These are phyloP conservation scores for Periplaneta americana DNA, from an alignment of 1,140 invertebrate species.

Conservation along the genomic window DNA sequence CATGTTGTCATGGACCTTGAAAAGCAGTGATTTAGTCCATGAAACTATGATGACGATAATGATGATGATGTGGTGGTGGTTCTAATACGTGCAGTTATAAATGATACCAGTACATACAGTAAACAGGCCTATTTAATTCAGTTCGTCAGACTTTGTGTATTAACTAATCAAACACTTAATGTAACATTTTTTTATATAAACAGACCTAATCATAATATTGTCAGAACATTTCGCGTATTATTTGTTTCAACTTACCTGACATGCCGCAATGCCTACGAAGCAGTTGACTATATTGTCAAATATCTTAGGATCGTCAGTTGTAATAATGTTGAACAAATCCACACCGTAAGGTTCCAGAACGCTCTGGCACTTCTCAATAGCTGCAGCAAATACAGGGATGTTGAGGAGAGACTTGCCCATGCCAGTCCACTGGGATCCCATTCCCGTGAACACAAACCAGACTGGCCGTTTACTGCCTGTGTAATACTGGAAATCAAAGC, in stretches of 20 bases:
- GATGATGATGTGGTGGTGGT: too few species aligned
- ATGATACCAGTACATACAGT: too few species aligned
- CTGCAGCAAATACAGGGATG: conserved; percentile 9
- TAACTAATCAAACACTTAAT: conserved; percentile 15
- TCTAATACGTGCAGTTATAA: too few species aligned
- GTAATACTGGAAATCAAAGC: background rate
- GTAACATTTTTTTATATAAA: too few species aligned
- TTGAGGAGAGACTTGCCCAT: conserved; percentile 42
- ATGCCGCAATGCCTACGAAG: conserved; percentile 90
- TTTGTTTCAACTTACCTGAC: conserved; percentile 56
- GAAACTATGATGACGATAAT: too few species aligned
- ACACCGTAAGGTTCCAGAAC: conserved; percentile 69
- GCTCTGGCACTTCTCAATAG: conserved; percentile 52
- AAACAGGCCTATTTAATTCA: too few species aligned
- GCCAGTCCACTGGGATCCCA: conserved; percentile 60
- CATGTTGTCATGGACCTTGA: too few species aligned
- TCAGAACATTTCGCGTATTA: too few species aligned
- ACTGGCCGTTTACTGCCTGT: conserved; percentile 36
- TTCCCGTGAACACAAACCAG: conserved; percentile 61
- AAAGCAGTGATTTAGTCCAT: too few species aligned
- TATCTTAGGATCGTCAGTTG: conserved; percentile 63
- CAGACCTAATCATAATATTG: too few species aligned
- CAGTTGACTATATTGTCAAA: conserved; percentile 81
- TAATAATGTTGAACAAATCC: conserved; percentile 76
- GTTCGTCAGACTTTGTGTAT: too few species aligned